A percentile compares a stretch with the other conserved stretches of the same genome.
Evolutionary conservation across 1,140 invertebrate genomes (phyloP).

Genomic region (Aphidius gifuensis): DNA sequence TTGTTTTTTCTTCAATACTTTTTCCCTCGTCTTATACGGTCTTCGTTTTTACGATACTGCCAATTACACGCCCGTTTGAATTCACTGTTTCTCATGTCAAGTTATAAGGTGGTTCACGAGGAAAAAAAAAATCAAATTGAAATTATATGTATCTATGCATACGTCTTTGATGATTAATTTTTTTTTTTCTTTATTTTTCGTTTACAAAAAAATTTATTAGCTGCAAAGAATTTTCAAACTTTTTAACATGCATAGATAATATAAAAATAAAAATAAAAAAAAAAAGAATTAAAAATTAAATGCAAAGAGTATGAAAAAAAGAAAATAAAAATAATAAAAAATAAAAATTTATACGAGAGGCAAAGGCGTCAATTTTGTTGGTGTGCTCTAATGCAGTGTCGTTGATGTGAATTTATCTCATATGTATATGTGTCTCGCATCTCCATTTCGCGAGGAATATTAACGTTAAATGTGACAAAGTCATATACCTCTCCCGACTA

Average conservation of each 20-base stretch:
- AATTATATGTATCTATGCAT: background rate
- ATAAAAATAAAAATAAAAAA: too few relatives aligned
- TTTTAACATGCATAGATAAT: background rate
- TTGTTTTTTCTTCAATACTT: slow-evolving; percentile 17
- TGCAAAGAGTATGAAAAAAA: slow-evolving; percentile 1
- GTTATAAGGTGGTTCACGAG: background rate
- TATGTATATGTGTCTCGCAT: background rate
- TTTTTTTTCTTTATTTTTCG: background rate
- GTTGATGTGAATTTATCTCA: slow-evolving; percentile 3
- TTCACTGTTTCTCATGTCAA: slow-evolving; percentile 49
- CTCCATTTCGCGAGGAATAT: slow-evolving; percentile 14
- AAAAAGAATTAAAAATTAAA: background rate
- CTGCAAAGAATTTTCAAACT: slow-evolving; percentile 5
- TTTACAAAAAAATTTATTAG: slow-evolving; percentile 11
- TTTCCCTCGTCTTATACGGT: slow-evolving; percentile 28
- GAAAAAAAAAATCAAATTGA: background rate
- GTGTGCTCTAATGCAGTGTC: slow-evolving; percentile 13
- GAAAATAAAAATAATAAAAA: background rate
- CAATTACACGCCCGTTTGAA: slow-evolving; percentile 57
- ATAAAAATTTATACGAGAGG: background rate
- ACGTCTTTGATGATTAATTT: slow-evolving; percentile 14
- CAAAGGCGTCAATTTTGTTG: slow-evolving; percentile 15
- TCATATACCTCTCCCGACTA: slow-evolving; percentile 1
- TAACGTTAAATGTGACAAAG: slow-evolving; percentile 16
- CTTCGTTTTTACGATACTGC: slow-evolving; percentile 54